Evolutionary conservation across 2,797 vertebrate species (phyloP), one percentile per base, ranked within the genome.

Genomic region (Arrhamphus sclerolepis): DNA sequence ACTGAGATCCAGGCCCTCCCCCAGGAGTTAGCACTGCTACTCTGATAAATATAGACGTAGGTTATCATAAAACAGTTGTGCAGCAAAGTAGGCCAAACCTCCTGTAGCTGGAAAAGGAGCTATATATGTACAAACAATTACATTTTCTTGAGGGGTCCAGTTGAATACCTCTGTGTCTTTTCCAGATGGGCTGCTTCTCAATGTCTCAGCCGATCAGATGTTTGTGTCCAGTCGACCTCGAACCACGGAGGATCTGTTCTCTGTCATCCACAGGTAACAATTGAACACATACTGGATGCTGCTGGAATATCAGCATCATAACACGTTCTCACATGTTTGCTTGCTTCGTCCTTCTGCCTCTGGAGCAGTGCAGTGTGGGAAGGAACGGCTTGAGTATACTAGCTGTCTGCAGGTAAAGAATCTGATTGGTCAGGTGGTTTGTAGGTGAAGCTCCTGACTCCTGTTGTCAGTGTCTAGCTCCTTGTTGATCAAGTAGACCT

Each of bases 201-300:
- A 77, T 0, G 81, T 91, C 20, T 68, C 90, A 1, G 81, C 72
- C 0, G 94, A 95, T 0, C 91, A 94, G 62, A 82, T 92, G 87
- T 81, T 91, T 34, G 80, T 89, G n/a, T 92, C 95, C 22, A 72
- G 84, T 0, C 88, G 79, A 79, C 93, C 92, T 3, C 93, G 94
- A 57, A 98, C 94, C 53, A 97, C 95, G 0, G 96, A 98, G 67
- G 97, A 98, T 79, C 92, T 98, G 52, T 98, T 98, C 64, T 93
- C 96, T 56, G 92, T 92, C 66, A 99, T 98, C 80, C 97, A 99
- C 93, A 97, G 96, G 97, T 98, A 93, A 22, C 31, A 20, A 21
- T n/a, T 28, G 20, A 57, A 41, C 16, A 21, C 90, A 91, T 10
- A 19, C 22, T 6, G 1, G 5, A 24, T 40, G 3, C 29, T 7